Conservation (phyloP, 2,888 invertebrate species). For the Arenicola marina region DNA sequence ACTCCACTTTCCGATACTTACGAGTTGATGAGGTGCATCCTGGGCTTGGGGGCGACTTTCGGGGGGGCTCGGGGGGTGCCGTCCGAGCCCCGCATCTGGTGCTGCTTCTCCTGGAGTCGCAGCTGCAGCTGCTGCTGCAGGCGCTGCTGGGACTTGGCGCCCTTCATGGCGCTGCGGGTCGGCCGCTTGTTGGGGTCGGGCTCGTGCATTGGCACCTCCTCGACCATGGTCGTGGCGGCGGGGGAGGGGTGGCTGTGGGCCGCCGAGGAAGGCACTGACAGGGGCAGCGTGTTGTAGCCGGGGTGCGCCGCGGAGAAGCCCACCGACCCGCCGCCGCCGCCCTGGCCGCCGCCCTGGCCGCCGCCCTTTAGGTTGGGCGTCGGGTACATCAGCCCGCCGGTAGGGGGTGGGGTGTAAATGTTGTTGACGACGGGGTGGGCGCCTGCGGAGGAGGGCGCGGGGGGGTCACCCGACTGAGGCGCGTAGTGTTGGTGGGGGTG, state of each 20-base stretch:
- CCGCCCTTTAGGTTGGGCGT: not conserved
- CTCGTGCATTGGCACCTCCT: conserved; percentile 54
- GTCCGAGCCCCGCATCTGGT: not conserved
- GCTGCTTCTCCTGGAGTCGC: conserved; percentile 15
- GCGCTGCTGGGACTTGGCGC: conserved; percentile 25
- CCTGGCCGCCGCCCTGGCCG: not conserved
- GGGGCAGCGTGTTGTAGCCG: not conserved
- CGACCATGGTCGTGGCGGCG: not conserved
- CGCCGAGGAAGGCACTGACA: not conserved
- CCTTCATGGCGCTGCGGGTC: conserved; percentile 60
- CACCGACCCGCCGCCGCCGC: too few species aligned
- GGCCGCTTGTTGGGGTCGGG: conserved; percentile 61
- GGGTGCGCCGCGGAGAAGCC: too few species aligned
- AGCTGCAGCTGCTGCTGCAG: conserved; percentile 33
- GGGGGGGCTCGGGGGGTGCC: conserved; percentile 12
- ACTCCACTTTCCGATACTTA: too few species aligned
- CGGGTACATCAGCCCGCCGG: conserved; percentile 12
- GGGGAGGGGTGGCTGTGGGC: not conserved
- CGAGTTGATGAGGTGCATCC: not conserved
- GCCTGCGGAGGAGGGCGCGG: too few species aligned
- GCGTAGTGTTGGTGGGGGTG: too few species aligned
- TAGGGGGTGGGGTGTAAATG: not conserved
- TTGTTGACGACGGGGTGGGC: not conserved
- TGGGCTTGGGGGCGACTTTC: conserved; percentile 35
- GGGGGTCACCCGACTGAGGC: too few species aligned